Evolutionary conservation across 2,113 vertebrate species (phyloP), one percentile per base, ranked within the genome.

Genomic region (Larimichthys polyactis): DNA sequence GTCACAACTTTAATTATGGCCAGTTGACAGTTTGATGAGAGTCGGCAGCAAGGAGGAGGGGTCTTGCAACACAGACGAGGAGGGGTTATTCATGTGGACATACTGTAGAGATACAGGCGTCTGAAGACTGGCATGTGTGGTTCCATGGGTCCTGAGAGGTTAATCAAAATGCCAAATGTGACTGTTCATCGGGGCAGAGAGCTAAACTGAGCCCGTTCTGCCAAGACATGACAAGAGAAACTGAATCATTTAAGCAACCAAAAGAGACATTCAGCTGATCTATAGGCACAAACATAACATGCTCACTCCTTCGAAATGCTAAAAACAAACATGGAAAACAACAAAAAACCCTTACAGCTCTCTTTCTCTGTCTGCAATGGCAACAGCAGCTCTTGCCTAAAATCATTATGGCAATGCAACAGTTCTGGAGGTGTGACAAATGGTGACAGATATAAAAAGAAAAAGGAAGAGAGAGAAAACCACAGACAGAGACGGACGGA

Each of bases 11-110:
- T 93, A 94, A 92, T 91, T 91, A 93, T 81, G 91, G 86, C 79
- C 84, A 94, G 92, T 85, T 94, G 93, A 95, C 94, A 94, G 92
- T 91, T 94, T 94, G 84, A 94, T 71, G 88, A 81, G 90, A 16
- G 65, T 71, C 32, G 14, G 10, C 72, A 64, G 57, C 36, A 55
- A 48, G 71, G 62, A 60, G 63, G 74, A 40, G 77, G 75, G 44
- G 48, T 40, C 68, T 60, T 29, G 24, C 15, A 46, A 70, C 69
- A 48, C 54, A 29, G 49, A 58, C 46, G 64, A 49, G 46, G 77
- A 27, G 71, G 79, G 48, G 63, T 69, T 63, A 69, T 86, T 64
- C 64, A 36, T 74, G 72, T 17, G 36, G 40, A 36, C 58, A 29
- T 71, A 68, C 66, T 69, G 58, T 77, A 54, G 9, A 54, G 9